Evolutionary conservation across 1,140 invertebrate genomes (phyloP).

Genomic region (Drosophila melanogaster): Release_6_plus_ISO1_MT NT_033779.5:1689001-1689500

Average conservation of each 20-base stretch:
- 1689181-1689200: conserved; percentile 18
- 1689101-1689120: neutral
- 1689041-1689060: too few relatives aligned
- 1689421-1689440: conserved; percentile 84
- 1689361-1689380: neutral
- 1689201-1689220: neutral
- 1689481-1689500: conserved; percentile 74
- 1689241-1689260: conserved; percentile 76
- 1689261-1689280: conserved; percentile 83
- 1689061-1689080: too few relatives aligned
- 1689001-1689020: too few relatives aligned
- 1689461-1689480: conserved; percentile 73
- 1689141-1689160: conserved; percentile 31
- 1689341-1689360: conserved; percentile 24
- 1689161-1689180: conserved; percentile 26
- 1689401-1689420: conserved; percentile 66
- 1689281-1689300: conserved; percentile 71
- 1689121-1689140: neutral
- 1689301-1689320: neutral
- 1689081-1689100: neutral
- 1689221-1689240: conserved; percentile 30
- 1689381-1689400: conserved; percentile 4
- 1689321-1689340: conserved; percentile 78
- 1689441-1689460: conserved; percentile 83
- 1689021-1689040: too few relatives aligned